Conservation (phyloP, 1,140 invertebrate genomes). For the Drosophila simulans region DNA sequence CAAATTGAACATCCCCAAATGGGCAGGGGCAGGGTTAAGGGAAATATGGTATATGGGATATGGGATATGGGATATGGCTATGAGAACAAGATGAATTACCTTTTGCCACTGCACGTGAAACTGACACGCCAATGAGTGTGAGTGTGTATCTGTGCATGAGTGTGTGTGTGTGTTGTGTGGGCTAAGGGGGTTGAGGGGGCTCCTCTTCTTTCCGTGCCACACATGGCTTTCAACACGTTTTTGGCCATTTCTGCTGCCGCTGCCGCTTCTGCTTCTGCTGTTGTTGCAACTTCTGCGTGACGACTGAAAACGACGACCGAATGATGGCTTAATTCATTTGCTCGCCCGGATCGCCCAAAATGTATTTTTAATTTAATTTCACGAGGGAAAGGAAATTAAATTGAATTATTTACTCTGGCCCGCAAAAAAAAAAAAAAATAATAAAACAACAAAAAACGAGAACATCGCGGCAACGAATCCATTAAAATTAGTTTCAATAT, state of each 20-base stretch:
- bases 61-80: constrained; percentile 4
- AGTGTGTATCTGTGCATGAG: constrained; percentile 2
- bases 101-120: constrained; percentile 82
- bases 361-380: constrained; percentile 82
- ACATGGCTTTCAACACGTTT: constrained; percentile 82
- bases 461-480: constrained; percentile 57
- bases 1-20: constrained; percentile 18
- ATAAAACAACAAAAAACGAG: constrained; percentile 20
- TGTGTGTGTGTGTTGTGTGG: constrained; percentile 15
- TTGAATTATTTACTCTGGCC: constrained; percentile 55
- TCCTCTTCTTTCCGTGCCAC: constrained; percentile 37
- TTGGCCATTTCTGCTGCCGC: constrained; percentile 55
- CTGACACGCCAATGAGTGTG: constrained; percentile 67
- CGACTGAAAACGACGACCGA: constrained; percentile 37
- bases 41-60: not conserved
- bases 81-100: constrained; percentile 79
- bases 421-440: not conserved
- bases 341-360: constrained; percentile 51
- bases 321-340: constrained; percentile 79
- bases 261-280: constrained; percentile 1
- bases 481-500: constrained; percentile 70
- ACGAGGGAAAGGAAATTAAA: constrained; percentile 39
- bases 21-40: not conserved
- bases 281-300: constrained; percentile 56
- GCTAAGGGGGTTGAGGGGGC: not conserved